Evolutionary conservation across 2,888 invertebrate species (phyloP), one percentile per base, ranked within the genome.

Genomic region (Eilema depressum): DNA sequence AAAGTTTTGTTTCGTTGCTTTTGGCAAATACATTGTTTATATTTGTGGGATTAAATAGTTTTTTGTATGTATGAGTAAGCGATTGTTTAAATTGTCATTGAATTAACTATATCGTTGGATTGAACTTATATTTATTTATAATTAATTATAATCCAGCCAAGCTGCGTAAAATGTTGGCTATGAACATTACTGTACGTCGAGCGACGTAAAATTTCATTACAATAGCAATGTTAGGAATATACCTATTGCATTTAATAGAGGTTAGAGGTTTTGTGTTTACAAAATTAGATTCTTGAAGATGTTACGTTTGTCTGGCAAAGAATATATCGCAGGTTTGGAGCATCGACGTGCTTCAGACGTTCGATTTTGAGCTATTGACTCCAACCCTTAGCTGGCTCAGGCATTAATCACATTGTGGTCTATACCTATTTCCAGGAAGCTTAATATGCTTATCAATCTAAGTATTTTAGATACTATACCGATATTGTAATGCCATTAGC

Each of bases 401-500:
- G 8, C 53, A 2, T n/a, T 53, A 53, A 53, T 47, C 47, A 20
- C 0, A 7, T 47, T 7, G n/a, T 3, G n/a, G n/a, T n/a, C 20
- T 53, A 53, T 10, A n/a, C n/a, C n/a, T n/a, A 53, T 53, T 53
- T n/a, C 10, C 20, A n/a, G 14, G 20, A 26, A 5, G 14, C 5
- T 4, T 25, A 28, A 7, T 14, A 17, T 26, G 17, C 17, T 25
- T 59, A 14, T 53, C 10, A 30, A 64, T 20, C 53, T n/a, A 56
- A 30, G 25, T 37, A 33, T 57, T 63, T 5, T 26, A 33, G 62
- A n/a, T n/a, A 47, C 7, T 20, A 47, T 17, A 63, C 12, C 30
- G 41, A 65, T 63, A 70, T 72, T 64, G 53, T 76, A 76, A 76
- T 74, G 59, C 61, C 59, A 77, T 75, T 75, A 72, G 75, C 26